phyloP scores from a whole-genome alignment of 1,140 invertebrate genomes.

The Scaptodrosophila lebanonensis region DNA sequence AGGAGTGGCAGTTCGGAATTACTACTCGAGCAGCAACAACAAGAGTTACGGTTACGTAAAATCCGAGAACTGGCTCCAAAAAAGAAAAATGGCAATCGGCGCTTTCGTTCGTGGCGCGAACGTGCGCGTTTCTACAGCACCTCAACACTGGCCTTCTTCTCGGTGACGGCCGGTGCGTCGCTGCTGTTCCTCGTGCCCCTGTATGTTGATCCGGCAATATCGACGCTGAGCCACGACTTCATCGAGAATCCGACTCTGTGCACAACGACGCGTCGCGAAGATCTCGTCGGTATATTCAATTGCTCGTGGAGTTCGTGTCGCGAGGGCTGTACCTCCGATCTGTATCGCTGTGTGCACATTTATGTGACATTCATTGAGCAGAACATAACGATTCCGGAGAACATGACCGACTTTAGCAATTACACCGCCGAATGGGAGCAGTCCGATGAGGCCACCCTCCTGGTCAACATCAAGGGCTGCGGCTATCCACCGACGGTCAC shows the following conservation, averaged over 20 bases:
- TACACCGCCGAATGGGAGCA: slow-evolving; percentile 72
- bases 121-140: slow-evolving; percentile 88
- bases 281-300: slow-evolving; percentile 86
- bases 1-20: slow-evolving; percentile 90
- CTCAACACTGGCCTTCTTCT: slow-evolving; percentile 85
- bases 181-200: slow-evolving; percentile 91
- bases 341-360: slow-evolving; percentile 90
- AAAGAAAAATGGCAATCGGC: slow-evolving; percentile 79
- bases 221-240: slow-evolving; percentile 90
- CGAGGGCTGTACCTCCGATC: slow-evolving; percentile 91
- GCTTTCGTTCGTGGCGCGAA: slow-evolving; percentile 84
- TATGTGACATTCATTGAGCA: slow-evolving; percentile 84
- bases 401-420: slow-evolving; percentile 70
- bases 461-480: slow-evolving; percentile 90
- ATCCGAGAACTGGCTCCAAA: slow-evolving; percentile 82
- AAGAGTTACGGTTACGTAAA: slow-evolving; percentile 84
- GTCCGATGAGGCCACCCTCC: slow-evolving; percentile 82
- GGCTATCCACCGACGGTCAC: slow-evolving; percentile 92
- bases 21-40: slow-evolving; percentile 85
- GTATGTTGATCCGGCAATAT: slow-evolving; percentile 93
- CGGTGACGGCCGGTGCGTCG: slow-evolving; percentile 88
- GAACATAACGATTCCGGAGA: slow-evolving; percentile 74
- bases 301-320: slow-evolving; percentile 92
- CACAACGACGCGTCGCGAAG: slow-evolving; percentile 85
- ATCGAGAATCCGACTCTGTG: slow-evolving; percentile 87